Conservation (phyloP, 1,140 invertebrate genomes). For the Drosophila bifasciata region DNA sequence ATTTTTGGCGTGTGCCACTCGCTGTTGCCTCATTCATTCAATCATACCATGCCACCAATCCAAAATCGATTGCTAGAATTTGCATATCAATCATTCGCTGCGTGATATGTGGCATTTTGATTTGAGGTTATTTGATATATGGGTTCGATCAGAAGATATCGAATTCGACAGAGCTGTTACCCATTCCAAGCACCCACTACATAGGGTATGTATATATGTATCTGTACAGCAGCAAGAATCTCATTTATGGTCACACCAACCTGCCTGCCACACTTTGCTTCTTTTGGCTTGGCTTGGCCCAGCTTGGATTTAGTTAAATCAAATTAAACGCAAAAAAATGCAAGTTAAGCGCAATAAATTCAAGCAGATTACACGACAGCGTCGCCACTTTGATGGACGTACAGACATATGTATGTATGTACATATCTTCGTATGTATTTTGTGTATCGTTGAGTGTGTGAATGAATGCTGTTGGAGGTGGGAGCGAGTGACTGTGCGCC, state of each 20-base stretch:
- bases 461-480: constrained; percentile 22
- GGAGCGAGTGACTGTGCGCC: constrained; percentile 26
- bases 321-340: constrained; percentile 60
- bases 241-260: constrained; percentile 47
- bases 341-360: constrained; percentile 66
- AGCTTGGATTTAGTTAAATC: constrained; percentile 53
- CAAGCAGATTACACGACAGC: constrained; percentile 69
- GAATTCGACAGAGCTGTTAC: not conserved
- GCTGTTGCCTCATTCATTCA: no score
- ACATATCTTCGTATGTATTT: not conserved
- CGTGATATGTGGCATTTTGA: constrained; percentile 1
- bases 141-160: constrained; percentile 1
- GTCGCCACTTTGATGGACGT: constrained; percentile 12
- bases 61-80: constrained; percentile 2
- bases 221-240: constrained; percentile 15
- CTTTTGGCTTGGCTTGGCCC: not conserved
- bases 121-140: constrained; percentile 11
- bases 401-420: no score
- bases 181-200: not conserved
- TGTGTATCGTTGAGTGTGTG: constrained; percentile 1
- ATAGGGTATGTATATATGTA: constrained; percentile 22
- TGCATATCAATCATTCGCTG: constrained; percentile 20
- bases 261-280: constrained; percentile 21
- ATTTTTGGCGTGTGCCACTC: no score
- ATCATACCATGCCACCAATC: not conserved